These are phyloP conservation scores for Eristalinus sepulchralis DNA, from an alignment of 2,888 invertebrate genomes.

Conservation along the genomic window DNA sequence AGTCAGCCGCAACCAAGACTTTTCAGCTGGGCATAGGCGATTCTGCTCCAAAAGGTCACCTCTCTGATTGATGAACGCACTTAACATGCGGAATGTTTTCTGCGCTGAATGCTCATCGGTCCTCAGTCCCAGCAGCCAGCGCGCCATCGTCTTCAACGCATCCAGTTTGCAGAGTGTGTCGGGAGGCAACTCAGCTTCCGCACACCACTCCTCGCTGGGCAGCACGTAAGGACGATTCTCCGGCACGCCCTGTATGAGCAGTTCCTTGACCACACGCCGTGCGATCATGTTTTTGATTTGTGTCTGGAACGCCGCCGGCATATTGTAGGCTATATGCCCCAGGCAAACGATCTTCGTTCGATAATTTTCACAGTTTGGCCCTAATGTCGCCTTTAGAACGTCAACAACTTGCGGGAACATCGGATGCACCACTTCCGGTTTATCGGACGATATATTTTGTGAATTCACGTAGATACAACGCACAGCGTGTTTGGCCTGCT, in stretches of 20 bases:
- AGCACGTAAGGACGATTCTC: slow-evolving; percentile 81
- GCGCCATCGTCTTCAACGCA: slow-evolving; percentile 97
- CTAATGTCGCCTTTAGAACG: slow-evolving; percentile 88
- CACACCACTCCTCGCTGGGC: slow-evolving; percentile 86
- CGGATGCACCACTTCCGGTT: slow-evolving; percentile 82
- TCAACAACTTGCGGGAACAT: slow-evolving; percentile 93
- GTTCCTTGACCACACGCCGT: slow-evolving; percentile 96
- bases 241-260: slow-evolving; percentile 90
- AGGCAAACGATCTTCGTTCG: slow-evolving; percentile 96
- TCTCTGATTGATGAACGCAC: slow-evolving; percentile 95
- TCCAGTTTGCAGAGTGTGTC: slow-evolving; percentile 96
- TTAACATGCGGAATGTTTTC: slow-evolving; percentile 96
- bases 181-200: slow-evolving; percentile 92
- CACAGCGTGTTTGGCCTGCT: slow-evolving; percentile 98
- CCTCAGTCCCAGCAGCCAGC: slow-evolving; percentile 96
- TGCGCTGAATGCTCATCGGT: slow-evolving; percentile 93
- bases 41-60: slow-evolving; percentile 91
- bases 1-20: slow-evolving; percentile 94
- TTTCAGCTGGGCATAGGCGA: slow-evolving; percentile 90
- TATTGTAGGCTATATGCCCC: slow-evolving; percentile 96
- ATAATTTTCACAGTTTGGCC: slow-evolving; percentile 89
- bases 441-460: slow-evolving; percentile 76
- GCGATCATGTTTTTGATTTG: slow-evolving; percentile 97
- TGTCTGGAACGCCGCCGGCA: slow-evolving; percentile 93
- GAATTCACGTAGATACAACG: slow-evolving; percentile 94